A percentile compares a stretch with the other conserved stretches of the same genome.
Evolutionary conservation across 2,888 invertebrate genomes (phyloP).

Genomic region (Tetranychus piercei): DNA sequence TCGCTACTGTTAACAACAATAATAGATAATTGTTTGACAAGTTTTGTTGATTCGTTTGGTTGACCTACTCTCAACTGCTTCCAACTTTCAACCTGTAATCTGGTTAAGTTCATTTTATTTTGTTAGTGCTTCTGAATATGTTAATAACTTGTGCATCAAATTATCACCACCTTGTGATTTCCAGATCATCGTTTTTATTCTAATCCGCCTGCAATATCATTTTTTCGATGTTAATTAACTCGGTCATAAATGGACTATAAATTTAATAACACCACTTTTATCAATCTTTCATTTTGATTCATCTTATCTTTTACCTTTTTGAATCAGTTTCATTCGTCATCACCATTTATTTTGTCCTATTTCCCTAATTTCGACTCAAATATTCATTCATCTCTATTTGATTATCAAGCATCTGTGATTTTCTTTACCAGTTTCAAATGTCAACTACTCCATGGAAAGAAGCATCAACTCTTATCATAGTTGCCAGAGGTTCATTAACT

Average conservation of each 20-base stretch:
- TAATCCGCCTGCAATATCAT: too few species aligned
- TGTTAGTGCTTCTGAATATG: background rate
- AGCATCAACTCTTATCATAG: constrained; percentile 27
- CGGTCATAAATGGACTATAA: too few species aligned
- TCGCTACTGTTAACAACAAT: too few species aligned
- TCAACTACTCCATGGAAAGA: constrained; percentile 25
- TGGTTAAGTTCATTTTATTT: background rate
- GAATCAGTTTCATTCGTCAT: background rate
- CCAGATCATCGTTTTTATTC: too few species aligned
- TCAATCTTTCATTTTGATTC: background rate
- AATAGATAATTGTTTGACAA: too few species aligned
- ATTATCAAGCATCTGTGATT: too few species aligned
- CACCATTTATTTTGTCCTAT: background rate
- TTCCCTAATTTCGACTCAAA: background rate
- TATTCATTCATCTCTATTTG: too few species aligned
- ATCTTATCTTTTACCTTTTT: background rate
- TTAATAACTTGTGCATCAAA: background rate
- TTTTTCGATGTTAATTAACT: too few species aligned
- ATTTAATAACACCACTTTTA: too few species aligned
- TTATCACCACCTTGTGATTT: too few species aligned
- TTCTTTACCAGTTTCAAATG: background rate
- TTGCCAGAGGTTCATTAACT: constrained; percentile 23
- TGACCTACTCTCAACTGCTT: background rate
- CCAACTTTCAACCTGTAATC: background rate
- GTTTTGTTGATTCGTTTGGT: background rate